Evolutionary conservation across 2,113 vertebrate species (phyloP), one percentile per base, ranked within the genome.

Genomic region (Caloenas nicobarica): DNA sequence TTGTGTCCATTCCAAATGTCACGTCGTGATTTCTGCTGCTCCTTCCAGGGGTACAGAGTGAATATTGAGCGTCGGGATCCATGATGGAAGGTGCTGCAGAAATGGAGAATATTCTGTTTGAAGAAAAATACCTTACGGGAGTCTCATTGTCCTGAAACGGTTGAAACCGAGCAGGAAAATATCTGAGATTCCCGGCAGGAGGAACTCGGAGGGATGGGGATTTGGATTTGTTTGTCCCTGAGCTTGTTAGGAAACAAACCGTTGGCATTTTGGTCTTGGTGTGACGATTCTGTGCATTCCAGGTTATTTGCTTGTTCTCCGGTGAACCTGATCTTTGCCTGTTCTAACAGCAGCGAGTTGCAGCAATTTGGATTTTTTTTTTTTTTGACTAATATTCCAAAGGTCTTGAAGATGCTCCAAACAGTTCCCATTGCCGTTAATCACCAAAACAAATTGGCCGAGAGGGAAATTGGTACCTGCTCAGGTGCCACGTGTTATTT

Each of bases 221-320:
- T 80, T 38, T 31, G 53, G 13, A 26, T n/a, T n/a, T n/a, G n/a
- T n/a, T n/a, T 46, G 53, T 58, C 77, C 53, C 61, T 34, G 70
- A 76, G 89, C 68, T 81, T 51, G 91, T 93, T 38, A 89, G 97
- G 97, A 97, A 97, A 88, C 95, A 94, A 95, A 97, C 48, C 1
- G 3, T 46, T 72, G 91, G 89, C 51, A 50, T 94, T 96, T 96
- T 96, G 93, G 92, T 61, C 86, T 95, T 29, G 96, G 95, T 68
- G 88, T 91, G 96, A 98, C 91, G 95, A 97, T 97, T 97, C 92
- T 98, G 97, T 94, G 92, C 92, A 94, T 97, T 97, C 97, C 96
- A 97, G 97, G 97, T 98, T 98, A 95, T 81, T 84, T 44, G 91
- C 94, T 82, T n/a, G 23, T 76, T 95, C 95, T 96, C 89, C 89